These are phyloP conservation scores for Harpagus bidentatus DNA, from an alignment of 2,113 vertebrate species.

Conservation along the genomic window DNA sequence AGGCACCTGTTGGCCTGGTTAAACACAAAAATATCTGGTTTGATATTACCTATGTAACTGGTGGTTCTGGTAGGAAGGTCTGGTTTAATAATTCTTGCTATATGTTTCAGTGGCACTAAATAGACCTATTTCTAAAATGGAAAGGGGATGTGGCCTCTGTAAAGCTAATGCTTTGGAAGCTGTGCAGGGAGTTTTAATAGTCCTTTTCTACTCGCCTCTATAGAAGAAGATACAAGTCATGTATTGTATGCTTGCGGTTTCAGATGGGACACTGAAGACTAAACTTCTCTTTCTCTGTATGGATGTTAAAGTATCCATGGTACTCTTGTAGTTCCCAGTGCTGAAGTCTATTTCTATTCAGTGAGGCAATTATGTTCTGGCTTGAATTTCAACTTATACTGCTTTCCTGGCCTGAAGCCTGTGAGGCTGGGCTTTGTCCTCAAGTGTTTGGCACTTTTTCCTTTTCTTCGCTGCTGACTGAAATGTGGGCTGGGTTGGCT, in stretches of 20 bases:
- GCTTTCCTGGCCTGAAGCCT: conserved; percentile 37
- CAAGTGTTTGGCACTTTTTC: conserved; percentile 1
- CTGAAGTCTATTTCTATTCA: neutral
- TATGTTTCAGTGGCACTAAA: neutral
- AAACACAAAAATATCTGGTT: neutral
- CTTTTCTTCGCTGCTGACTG: neutral
- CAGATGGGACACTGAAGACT: neutral
- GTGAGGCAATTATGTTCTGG: neutral
- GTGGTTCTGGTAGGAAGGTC: neutral
- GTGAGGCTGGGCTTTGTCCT: conserved; percentile 20
- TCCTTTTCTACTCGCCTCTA: neutral
- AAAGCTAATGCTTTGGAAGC: neutral
- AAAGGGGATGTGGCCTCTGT: neutral
- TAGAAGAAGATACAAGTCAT: neutral
- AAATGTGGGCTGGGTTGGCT: neutral
- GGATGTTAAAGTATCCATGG: neutral
- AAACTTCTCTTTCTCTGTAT: neutral
- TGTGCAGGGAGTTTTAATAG: neutral
- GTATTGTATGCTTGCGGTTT: neutral
- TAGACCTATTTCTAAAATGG: neutral
- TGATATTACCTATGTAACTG: neutral
- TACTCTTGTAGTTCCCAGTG: neutral
- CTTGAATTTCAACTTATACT: conserved; percentile 8
- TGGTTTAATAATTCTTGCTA: neutral
- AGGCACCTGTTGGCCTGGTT: conserved; percentile 53